Evolutionary conservation across 1,140 invertebrate genomes (phyloP).

Genomic region (Hyles euphorbiae): DNA sequence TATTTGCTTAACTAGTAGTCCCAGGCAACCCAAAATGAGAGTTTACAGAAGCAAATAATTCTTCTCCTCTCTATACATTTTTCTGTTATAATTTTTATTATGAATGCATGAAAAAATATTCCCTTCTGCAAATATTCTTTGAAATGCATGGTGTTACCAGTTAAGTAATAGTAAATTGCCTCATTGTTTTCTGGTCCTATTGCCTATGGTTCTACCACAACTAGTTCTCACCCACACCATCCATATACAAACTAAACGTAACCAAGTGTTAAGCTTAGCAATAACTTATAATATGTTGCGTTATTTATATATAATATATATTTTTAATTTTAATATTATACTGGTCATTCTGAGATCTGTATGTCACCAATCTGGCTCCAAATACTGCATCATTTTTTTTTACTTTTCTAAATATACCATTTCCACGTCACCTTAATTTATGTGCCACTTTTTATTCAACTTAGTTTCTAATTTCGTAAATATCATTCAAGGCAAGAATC

Average conservation of each 20-base stretch:
- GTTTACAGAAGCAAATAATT: too few species aligned
- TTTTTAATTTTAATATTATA: constrained; percentile 45
- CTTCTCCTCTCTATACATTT: too few species aligned
- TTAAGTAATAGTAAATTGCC: too few species aligned
- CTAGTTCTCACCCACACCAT: neutral
- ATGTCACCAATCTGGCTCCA: constrained; percentile 44
- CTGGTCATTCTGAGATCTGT: constrained; percentile 69
- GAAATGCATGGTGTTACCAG: too few species aligned
- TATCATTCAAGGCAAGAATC: neutral
- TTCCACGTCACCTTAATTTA: constrained; percentile 4
- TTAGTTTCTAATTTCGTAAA: too few species aligned
- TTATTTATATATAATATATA: constrained; percentile 22
- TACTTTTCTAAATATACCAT: constrained; percentile 6
- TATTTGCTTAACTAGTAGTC: too few species aligned
- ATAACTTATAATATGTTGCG: constrained; percentile 19
- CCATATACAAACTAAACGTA: constrained; percentile 27
- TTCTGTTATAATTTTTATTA: too few species aligned
- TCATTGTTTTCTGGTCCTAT: too few species aligned
- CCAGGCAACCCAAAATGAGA: too few species aligned
- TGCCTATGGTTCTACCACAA: neutral
- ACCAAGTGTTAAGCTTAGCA: constrained; percentile 30
- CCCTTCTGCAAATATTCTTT: too few species aligned
- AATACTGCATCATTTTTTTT: constrained; percentile 31
- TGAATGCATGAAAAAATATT: too few species aligned
- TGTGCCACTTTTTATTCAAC: constrained; percentile 15